Evolutionary conservation across 1,140 invertebrate genomes (phyloP), one percentile per base, ranked within the genome.

Genomic region (Andricus grossulariae): DNA sequence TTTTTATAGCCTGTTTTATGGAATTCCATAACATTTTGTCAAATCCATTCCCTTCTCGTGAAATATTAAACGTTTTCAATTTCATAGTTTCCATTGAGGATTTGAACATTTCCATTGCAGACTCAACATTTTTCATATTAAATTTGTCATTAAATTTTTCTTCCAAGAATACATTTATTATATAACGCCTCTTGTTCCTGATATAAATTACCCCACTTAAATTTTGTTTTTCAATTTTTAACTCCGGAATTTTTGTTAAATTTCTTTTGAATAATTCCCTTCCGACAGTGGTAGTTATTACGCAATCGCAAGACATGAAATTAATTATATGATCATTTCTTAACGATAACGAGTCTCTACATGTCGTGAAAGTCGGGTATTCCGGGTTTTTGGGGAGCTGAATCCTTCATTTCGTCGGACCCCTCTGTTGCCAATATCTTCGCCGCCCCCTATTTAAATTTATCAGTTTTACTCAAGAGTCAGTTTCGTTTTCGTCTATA

Each of bases 21-120:
- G 7, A 13, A 1, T 11, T 21, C n/a, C 11, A 72, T 6, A 10
- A 15, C 71, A 11, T 12, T 18, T 71, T 55, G 7, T 71, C 25
- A 72, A 76, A 51, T 11, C 55, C 39, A 13, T 75, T 71, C 15
- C 54, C 73, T 19, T 39, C 52, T 21, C 51, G 21, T 3, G 54
- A 74, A 3, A 55, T 10, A 45, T 32, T 74, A 32, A 55, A 45
- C 1, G 73, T 39, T n/a, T 60, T 74, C 11, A 57, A 19, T 60
- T 60, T 74, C 19, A 16, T n/a, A 2, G n/a, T 6, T 1, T 52
- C 51, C 7, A 52, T 6, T 12, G 51, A 15, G 15, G 15, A 15
- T 52, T n/a, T 52, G 0, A 52, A 52, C 13, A n/a, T 52, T 16
- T 15, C n/a, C 0, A 52, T n/a, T 5, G 51, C 51, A 1, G 13